Evolutionary conservation across 2,888 invertebrate species (phyloP).

Genomic region (Ochlodes sylvanus): DNA sequence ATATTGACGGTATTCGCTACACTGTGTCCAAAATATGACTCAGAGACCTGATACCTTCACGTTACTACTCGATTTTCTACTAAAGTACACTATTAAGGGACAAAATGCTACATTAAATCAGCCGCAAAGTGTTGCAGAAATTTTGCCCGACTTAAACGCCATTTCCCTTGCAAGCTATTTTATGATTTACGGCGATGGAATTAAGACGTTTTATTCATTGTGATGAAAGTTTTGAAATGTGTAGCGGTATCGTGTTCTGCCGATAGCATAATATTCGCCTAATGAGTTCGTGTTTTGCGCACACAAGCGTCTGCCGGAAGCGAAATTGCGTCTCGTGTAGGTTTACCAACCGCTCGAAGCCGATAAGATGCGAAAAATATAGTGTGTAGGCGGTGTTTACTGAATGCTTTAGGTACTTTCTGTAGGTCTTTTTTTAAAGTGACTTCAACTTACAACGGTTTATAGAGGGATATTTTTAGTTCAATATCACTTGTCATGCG

Average conservation of each 20-base stretch:
- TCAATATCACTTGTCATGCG: too few relatives aligned
- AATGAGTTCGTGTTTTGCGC: constrained; percentile 52
- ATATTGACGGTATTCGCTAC: constrained; percentile 21
- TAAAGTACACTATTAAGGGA: constrained; percentile 46
- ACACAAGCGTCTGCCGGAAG: constrained; percentile 45
- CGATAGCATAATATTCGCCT: constrained; percentile 53
- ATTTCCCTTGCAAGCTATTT: constrained; percentile 4
- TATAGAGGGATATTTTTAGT: too few relatives aligned
- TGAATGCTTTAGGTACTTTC: constrained; percentile 6
- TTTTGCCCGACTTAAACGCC: constrained; percentile 16
- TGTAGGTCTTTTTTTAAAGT: background rate
- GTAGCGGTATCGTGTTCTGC: constrained; percentile 41
- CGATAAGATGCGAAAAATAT: constrained; percentile 35
- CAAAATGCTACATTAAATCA: constrained; percentile 48
- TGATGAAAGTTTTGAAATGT: constrained; percentile 30
- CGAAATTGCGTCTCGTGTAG: constrained; percentile 42
- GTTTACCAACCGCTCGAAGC: constrained; percentile 28
- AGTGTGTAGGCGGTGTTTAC: constrained; percentile 15
- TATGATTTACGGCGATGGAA: background rate
- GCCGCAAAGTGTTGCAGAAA: constrained; percentile 43
- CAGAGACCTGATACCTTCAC: constrained; percentile 28
- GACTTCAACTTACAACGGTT: background rate
- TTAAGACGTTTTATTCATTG: constrained; percentile 10
- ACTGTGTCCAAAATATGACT: constrained; percentile 33
- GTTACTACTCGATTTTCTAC: constrained; percentile 37